Evolutionary conservation across 2,113 vertebrate species (phyloP), one percentile per base, ranked within the genome.

Genomic region (Anas platyrhynchos): DNA sequence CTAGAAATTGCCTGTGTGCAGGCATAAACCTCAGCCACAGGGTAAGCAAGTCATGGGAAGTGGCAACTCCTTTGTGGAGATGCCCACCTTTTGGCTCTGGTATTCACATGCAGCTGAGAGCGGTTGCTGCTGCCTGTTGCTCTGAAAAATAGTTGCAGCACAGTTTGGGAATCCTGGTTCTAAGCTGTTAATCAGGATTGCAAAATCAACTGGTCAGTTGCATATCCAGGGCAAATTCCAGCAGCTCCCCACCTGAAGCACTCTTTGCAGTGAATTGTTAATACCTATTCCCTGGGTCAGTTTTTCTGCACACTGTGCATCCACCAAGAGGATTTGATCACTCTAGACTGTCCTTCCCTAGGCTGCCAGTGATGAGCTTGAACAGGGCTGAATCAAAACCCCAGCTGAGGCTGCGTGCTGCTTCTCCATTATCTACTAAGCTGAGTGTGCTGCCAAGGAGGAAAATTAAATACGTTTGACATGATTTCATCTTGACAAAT

Each of bases 401-500:
- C 55, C 6, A 13, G 11, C 56, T 88, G 52, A 77, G 93, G 72
- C 77, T 25, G 58, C 4, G 17, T 9, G 9, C 43, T 69, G 52
- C 29, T 89, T 91, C 44, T 50, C 32, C 11, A 10, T 91, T 89
- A 89, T 69, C 71, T 92, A 5, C 32, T 58, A 85, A 69, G 5
- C 20, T 62, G 69, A 65, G 1, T 79, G n/a, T 87, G 14, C 44
- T 87, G 83, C 59, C 44, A 44, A 76, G 22, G 44, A 91, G 62
- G 71, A 66, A 93, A 92, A 89, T 59, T 71, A 68, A 88, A 93
- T 79, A 82, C 54, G 10, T 85, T 83, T 86, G 81, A 48, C 14
- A 26, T 68, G 76, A 84, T 75, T 92, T 91, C 62, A 84, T 85
- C 84, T 83, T 85, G 67, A 92, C 54, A 91, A 92, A 85, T 94